Percentiles rank a stretch among this genome's conserved stretches.
Evolutionary conservation across 2,113 vertebrate species (phyloP).

Genomic region (Xiphophorus couchianus): DNA sequence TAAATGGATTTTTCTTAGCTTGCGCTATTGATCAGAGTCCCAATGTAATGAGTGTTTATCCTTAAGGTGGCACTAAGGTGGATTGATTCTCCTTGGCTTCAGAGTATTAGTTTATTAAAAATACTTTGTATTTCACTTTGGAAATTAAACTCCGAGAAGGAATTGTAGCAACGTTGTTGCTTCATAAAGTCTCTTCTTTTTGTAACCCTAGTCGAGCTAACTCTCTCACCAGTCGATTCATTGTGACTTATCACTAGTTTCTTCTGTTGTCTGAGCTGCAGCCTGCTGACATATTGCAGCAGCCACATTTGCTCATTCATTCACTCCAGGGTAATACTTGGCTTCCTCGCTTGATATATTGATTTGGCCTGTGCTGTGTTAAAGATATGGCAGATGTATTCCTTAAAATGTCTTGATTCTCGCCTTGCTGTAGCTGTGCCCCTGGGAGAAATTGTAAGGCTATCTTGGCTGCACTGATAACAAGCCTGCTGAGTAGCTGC

Average conservation of each 20-base stretch:
- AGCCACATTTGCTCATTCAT: slow-evolving; percentile 21
- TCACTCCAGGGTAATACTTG: slow-evolving; percentile 34
- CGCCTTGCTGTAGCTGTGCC: slow-evolving; percentile 21
- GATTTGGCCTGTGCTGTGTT: slow-evolving; percentile 45
- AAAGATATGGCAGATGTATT: slow-evolving; percentile 56
- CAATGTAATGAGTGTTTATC: slow-evolving; percentile 71
- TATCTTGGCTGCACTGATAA: slow-evolving; percentile 49
- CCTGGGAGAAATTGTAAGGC: slow-evolving; percentile 22
- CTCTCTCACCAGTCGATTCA: slow-evolving; percentile 11
- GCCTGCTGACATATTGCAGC: slow-evolving; percentile 2
- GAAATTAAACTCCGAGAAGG: slow-evolving; percentile 16
- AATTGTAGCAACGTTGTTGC: slow-evolving; percentile 7
- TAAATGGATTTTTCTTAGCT: slow-evolving; percentile 68
- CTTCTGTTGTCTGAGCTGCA: neutral
- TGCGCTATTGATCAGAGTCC: slow-evolving; percentile 71
- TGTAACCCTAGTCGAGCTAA: slow-evolving; percentile 16
- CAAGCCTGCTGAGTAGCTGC: slow-evolving; percentile 49
- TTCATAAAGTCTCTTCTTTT: neutral
- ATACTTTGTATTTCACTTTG: slow-evolving; percentile 31
- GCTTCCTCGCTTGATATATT: slow-evolving; percentile 46
- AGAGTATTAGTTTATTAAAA: slow-evolving; percentile 59
- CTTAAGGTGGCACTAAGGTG: slow-evolving; percentile 71
- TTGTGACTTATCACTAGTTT: slow-evolving; percentile 20
- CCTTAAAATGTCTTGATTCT: slow-evolving; percentile 53
- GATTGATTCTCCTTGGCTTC: slow-evolving; percentile 60